Conservation (phyloP, 2,113 vertebrate genomes). For the Sigmodon hispidus region DNA sequence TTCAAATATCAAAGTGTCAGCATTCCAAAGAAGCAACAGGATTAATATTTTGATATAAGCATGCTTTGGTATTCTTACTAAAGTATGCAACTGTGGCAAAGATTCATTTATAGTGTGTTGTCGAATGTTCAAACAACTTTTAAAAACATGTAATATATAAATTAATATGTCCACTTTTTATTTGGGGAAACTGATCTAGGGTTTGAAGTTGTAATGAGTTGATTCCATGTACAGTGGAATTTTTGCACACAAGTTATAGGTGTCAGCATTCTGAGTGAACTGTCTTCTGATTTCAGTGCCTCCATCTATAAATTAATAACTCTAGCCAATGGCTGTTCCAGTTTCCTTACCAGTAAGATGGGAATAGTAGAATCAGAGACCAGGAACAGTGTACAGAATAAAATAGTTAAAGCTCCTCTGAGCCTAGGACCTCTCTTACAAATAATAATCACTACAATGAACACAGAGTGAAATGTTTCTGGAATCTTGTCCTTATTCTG, state of each 20-base stretch:
- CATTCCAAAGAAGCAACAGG: neutral
- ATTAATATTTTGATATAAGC: constrained; percentile 28
- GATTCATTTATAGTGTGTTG: neutral
- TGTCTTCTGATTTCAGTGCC: neutral
- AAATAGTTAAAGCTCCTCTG: neutral
- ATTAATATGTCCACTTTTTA: neutral
- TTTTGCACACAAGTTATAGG: neutral
- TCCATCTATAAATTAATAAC: neutral
- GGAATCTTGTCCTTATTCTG: constrained; percentile 75
- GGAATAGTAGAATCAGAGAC: neutral
- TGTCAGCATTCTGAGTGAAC: neutral
- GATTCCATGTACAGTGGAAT: neutral
- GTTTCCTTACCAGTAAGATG: constrained; percentile 22
- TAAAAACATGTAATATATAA: neutral
- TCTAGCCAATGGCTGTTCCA: neutral
- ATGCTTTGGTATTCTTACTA: neutral
- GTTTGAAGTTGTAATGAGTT: neutral
- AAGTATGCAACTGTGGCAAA: neutral
- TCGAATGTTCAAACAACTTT: neutral
- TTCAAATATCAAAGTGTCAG: neutral
- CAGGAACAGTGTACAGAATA: neutral
- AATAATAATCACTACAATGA: constrained; percentile 56
- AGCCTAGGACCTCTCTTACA: neutral
- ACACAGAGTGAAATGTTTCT: constrained; percentile 64
- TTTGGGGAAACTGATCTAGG: neutral